Base-by-base conservation (phyloP, 2,888 invertebrate genomes). In the Folsomia candida region DNA sequence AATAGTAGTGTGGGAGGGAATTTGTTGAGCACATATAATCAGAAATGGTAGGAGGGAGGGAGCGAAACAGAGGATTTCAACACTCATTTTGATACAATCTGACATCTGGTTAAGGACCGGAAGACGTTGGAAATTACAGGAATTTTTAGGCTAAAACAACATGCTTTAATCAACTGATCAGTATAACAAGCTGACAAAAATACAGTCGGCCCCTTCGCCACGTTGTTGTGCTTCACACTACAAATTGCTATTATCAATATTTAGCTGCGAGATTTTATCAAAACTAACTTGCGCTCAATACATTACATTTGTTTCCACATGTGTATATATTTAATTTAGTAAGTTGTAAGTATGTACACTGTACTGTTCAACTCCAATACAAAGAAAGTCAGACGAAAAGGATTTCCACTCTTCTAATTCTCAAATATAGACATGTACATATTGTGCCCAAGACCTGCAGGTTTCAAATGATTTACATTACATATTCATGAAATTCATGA, bases 41-140 rank as follows among this genome's bases (percentile, higher is more conserved):
- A 54, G n/a, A 54, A 11, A 47, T 47, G 6, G 22, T 54, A 20
- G 6, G 6, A 54, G 11, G 22, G 4, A 54, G 54, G 6, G n/a
- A 54, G 22, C n/a, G 11, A 54, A 54, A 54, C 20, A 22, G 54
- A 20, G 6, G 22, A 6, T n/a, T 54, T 54, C 18, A 54, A 37
- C 14, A 24, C n/a, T n/a, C 25, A 59, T 18, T 24, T 4, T 25
- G 61, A 61, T 61, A 61, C n/a, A 22, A 61, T 61, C 61, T 26
- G 61, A 61, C 61, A 61, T 61, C n/a, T 61, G 27, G 27, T 28
- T 29, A 61, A 61, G 61, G 28, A 61, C 61, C 61, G 61, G 61
- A 61, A 61, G 29, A 28, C 26, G 2, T 28, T 61, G 24, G 27
- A 26, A 61, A 61, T 61, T 61, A 61, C 28, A 61, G 61, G n/a